Evolutionary conservation across 2,888 invertebrate genomes (phyloP), one percentile per base, ranked within the genome.

Genomic region (Rhogogaster chlorosoma): DNA sequence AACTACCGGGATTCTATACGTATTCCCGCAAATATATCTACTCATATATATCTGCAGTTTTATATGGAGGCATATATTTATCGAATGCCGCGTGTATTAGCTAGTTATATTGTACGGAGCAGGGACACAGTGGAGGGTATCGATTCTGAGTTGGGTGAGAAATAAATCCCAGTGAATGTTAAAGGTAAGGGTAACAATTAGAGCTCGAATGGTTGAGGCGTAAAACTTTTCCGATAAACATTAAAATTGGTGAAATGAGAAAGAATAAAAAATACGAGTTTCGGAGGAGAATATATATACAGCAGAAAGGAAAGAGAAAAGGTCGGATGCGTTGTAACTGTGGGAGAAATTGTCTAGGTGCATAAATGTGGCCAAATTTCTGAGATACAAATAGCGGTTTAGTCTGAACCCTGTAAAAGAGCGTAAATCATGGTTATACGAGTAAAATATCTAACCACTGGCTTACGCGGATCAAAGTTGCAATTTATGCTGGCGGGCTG

Each of bases 391-490:
- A 73, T 36, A 45, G 73, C n/a, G 73, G 42, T 73, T 73, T 73
- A 22, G 42, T 15, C 22, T 9, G 22, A 42, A 73, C 38, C 26
- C 67, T 29, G 42, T 29, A 67, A 49, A 53, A 73, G 38, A 42
- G 32, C 18, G 77, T 77, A 77, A 77, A 77, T 77, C 77, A 77
- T 26, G 10, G 77, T 53, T 77, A n/a, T n/a, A 77, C 77, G 49
- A 29, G 32, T 77, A 61, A 80, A 80, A 80, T 80, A 80, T 61
- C 61, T 45, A 32, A 61, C 32, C 57, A 49, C 57, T 80, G 32
- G 53, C 61, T 80, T 80, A 57, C 57, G 77, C 36, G 53, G 80
- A 80, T 80, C 80, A 80, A 80, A 61, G 61, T 22, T 80, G 61
- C 57, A 80, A 80, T 80, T 80, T 64, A 61, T 80, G 61, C 61